Conservation (phyloP, 2,888 invertebrate species). For the Erpobdella octoculata region DNA sequence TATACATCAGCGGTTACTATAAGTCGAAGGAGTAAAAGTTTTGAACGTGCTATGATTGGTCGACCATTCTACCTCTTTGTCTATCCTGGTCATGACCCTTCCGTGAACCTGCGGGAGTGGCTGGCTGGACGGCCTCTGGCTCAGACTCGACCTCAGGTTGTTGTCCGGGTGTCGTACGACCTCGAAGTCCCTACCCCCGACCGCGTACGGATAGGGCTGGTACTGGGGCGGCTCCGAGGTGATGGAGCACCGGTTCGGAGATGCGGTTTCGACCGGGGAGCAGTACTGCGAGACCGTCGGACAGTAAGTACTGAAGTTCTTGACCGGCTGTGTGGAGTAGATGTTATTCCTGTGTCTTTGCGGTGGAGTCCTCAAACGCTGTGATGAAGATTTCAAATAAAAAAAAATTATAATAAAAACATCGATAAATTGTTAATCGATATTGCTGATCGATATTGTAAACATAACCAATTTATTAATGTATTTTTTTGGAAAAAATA, state of each 20-base stretch:
- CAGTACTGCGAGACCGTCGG: background rate
- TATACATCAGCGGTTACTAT: no score
- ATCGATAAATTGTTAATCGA: no score
- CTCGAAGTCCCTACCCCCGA: background rate
- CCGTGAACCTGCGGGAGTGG: background rate
- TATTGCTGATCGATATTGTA: no score
- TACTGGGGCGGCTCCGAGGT: background rate
- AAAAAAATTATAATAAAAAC: no score
- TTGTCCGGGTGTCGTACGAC: background rate
- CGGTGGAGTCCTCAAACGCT: background rate
- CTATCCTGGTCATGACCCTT: background rate
- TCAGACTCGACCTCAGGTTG: background rate
- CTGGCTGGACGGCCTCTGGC: background rate
- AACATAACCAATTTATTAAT: no score
- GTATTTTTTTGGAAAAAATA: no score
- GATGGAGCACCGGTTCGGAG: background rate
- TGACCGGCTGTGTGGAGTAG: background rate
- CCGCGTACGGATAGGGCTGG: background rate
- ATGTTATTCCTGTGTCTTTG: background rate
- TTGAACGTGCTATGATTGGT: background rate
- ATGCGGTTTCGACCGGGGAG: background rate
- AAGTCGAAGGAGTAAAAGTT: background rate
- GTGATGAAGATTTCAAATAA: no score
- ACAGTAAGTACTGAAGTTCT: background rate
- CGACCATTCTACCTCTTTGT: conserved; percentile 8